Conservation (phyloP, 2,113 vertebrate genomes). For the Conger conger region DNA sequence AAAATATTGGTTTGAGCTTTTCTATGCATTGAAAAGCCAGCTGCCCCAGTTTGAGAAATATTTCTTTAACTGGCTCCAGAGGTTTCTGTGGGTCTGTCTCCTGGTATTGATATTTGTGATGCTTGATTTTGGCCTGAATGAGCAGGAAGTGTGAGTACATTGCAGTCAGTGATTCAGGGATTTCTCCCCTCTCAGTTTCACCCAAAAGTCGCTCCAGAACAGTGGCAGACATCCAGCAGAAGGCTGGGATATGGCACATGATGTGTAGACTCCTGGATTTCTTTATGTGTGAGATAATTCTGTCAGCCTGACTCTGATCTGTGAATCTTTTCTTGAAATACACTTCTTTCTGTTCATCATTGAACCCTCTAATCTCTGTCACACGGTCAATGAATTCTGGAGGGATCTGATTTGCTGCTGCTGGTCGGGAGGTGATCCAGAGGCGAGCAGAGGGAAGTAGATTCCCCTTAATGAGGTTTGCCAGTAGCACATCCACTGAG, state of each 20-base stretch:
- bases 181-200: background rate
- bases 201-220: conserved; percentile 23
- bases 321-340: conserved; percentile 24
- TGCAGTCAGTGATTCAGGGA: conserved; percentile 20
- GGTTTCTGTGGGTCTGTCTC: conserved; percentile 9
- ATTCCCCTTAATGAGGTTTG: conserved; percentile 10
- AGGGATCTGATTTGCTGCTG: conserved; percentile 21
- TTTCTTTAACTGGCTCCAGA: no score
- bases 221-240: conserved; percentile 32
- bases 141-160: conserved; percentile 19
- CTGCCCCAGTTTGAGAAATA: no score
- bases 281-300: conserved; percentile 16
- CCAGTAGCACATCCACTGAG: conserved; percentile 19
- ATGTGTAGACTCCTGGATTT: conserved; percentile 23
- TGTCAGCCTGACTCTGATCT: background rate
- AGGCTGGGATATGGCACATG: conserved; percentile 35
- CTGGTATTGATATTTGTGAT: conserved; percentile 9
- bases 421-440: conserved; percentile 12
- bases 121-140: conserved; percentile 17
- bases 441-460: conserved; percentile 11
- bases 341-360: conserved; percentile 29
- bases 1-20: no score
- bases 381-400: background rate
- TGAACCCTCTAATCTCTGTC: conserved; percentile 32
- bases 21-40: no score